Evolutionary conservation across 2,113 vertebrate species (phyloP).

Genomic region (Peucedramus taeniatus): DNA sequence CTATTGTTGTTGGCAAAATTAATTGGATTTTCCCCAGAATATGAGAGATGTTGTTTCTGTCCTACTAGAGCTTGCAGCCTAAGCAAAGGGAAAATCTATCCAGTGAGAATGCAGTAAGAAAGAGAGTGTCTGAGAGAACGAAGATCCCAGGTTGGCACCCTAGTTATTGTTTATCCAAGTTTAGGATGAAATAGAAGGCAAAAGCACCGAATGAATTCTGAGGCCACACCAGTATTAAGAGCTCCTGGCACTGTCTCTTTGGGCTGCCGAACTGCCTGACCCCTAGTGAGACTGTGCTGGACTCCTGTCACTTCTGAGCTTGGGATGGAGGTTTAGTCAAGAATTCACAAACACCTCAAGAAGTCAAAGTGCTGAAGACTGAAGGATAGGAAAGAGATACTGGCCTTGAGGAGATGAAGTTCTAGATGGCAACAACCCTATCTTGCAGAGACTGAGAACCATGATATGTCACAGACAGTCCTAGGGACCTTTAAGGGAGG

Average conservation of each 20-base stretch:
- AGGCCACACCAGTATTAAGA: not conserved
- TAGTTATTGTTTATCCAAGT: not conserved
- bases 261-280: not conserved
- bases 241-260: not conserved
- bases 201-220: not conserved
- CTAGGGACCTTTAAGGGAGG: not conserved
- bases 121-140: not conserved
- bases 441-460: not conserved
- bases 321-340: not conserved
- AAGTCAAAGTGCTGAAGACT: not conserved
- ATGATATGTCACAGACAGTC: not conserved
- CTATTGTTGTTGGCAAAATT: not conserved
- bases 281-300: not conserved
- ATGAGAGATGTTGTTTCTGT: not conserved
- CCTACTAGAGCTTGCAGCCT: not conserved
- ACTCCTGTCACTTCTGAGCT: not conserved
- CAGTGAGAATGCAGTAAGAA: not conserved
- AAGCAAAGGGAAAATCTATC: not conserved
- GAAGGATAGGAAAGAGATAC: not conserved
- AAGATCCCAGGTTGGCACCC: not conserved
- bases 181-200: not conserved
- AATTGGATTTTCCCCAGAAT: not conserved
- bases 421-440: not conserved
- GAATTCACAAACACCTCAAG: not conserved
- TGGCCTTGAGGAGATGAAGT: not conserved